These are phyloP conservation scores for Circaetus gallicus DNA, from an alignment of 2,113 vertebrate species.

Conservation along the genomic window DNA sequence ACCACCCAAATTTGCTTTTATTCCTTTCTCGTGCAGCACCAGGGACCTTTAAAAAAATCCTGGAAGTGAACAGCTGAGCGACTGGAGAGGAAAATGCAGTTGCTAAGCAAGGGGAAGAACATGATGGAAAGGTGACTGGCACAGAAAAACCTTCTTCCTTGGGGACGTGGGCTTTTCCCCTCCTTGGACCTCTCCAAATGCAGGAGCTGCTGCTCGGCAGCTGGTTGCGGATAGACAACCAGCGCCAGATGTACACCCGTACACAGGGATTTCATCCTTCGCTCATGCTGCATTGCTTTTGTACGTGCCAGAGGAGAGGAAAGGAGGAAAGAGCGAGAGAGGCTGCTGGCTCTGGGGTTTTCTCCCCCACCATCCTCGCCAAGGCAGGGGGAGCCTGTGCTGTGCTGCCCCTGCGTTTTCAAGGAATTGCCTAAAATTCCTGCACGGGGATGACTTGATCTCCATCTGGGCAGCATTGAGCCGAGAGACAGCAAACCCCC, in stretches of 20 bases:
- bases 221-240: background rate
- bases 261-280: background rate
- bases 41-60: background rate
- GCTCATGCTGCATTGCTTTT: rapidly evolving
- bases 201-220: background rate
- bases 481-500: background rate
- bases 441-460: background rate
- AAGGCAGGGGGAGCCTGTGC: background rate
- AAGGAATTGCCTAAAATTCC: background rate
- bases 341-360: background rate
- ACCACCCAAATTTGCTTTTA: background rate
- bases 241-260: background rate
- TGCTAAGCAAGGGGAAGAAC: background rate
- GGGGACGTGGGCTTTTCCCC: rapidly evolving
- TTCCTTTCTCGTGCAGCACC: background rate
- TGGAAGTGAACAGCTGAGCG: background rate
- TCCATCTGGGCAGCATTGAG: background rate
- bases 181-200: background rate
- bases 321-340: background rate
- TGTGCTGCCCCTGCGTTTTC: rapidly evolving
- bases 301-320: background rate
- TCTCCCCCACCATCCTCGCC: rapidly evolving
- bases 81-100: background rate
- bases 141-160: background rate
- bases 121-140: background rate